These are phyloP conservation scores for Characodon lateralis DNA, from an alignment of 2,797 vertebrate genomes.

Conservation along the genomic window DNA sequence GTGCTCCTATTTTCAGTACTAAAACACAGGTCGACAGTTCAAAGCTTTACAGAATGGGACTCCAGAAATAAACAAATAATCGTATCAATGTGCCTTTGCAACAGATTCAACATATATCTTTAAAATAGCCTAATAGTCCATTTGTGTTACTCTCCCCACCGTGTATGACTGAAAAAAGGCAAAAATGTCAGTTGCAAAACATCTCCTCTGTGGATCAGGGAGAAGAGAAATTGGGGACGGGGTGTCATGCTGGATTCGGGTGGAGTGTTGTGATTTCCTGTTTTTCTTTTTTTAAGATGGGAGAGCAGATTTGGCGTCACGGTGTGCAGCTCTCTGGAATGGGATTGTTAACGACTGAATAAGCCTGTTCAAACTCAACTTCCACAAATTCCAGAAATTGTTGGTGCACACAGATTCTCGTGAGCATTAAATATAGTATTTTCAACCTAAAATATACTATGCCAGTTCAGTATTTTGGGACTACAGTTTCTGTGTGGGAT, in stretches of 20 bases:
- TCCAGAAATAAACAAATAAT: neutral
- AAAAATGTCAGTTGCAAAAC: slow-evolving; percentile 9
- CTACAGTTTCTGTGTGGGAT: slow-evolving; percentile 19
- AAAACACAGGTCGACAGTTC: neutral
- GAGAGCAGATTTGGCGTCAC: slow-evolving; percentile 60
- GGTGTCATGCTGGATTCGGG: slow-evolving; percentile 60
- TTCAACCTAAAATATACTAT: neutral
- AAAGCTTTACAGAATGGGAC: neutral
- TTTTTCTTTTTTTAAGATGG: slow-evolving; percentile 55
- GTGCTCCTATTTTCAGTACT: neutral
- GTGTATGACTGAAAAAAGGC: slow-evolving; percentile 2
- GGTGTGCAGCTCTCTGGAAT: slow-evolving; percentile 61
- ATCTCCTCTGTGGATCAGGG: slow-evolving; percentile 26
- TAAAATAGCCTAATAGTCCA: too few species aligned
- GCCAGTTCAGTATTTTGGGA: slow-evolving; percentile 5
- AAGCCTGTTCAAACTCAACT: slow-evolving; percentile 8
- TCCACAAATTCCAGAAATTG: neutral
- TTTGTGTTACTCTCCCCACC: neutral
- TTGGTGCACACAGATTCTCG: neutral
- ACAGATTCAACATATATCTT: too few species aligned
- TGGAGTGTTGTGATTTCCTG: slow-evolving; percentile 74
- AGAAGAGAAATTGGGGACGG: slow-evolving; percentile 32
- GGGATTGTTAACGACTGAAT: slow-evolving; percentile 28
- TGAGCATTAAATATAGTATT: neutral
- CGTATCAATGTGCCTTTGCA: neutral